These are phyloP conservation scores for Aphidoletes aphidimyza DNA, from an alignment of 2,888 invertebrate genomes.

Conservation along the genomic window DNA sequence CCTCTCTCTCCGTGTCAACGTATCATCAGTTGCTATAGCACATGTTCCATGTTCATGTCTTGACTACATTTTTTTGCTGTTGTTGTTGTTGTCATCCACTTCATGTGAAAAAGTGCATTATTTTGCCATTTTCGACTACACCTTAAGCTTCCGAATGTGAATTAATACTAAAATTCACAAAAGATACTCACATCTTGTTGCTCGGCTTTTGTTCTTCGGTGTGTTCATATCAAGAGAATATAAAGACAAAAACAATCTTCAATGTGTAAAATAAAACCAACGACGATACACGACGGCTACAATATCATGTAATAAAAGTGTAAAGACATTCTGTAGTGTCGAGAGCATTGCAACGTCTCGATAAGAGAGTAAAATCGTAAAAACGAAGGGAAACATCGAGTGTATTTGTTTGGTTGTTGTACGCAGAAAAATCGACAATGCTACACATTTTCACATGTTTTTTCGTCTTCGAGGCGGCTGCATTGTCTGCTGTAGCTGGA, in stretches of 20 bases:
- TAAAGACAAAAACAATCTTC: neutral
- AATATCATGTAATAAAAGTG: conserved; percentile 25
- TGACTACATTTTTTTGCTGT: neutral
- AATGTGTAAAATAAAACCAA: no score
- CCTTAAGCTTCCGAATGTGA: neutral
- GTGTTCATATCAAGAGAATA: no score
- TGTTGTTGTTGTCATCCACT: neutral
- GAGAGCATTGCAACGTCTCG: no score
- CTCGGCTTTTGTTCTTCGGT: neutral
- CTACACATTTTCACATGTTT: no score
- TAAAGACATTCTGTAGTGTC: neutral
- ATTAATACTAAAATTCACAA: conserved; percentile 11
- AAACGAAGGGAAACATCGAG: conserved; percentile 13
- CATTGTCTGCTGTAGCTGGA: neutral
- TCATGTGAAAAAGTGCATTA: neutral
- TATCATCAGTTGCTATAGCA: neutral
- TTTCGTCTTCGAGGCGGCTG: neutral
- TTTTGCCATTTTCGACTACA: conserved; percentile 5
- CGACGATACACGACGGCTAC: no score
- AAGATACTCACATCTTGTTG: neutral
- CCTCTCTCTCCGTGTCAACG: no score
- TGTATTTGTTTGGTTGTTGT: neutral
- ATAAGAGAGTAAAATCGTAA: neutral
- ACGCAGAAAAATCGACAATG: conserved; percentile 25
- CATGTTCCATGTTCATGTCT: neutral